phyloP scores from a whole-genome alignment of 2,888 invertebrate species.

The Neoascia interrupta region DNA sequence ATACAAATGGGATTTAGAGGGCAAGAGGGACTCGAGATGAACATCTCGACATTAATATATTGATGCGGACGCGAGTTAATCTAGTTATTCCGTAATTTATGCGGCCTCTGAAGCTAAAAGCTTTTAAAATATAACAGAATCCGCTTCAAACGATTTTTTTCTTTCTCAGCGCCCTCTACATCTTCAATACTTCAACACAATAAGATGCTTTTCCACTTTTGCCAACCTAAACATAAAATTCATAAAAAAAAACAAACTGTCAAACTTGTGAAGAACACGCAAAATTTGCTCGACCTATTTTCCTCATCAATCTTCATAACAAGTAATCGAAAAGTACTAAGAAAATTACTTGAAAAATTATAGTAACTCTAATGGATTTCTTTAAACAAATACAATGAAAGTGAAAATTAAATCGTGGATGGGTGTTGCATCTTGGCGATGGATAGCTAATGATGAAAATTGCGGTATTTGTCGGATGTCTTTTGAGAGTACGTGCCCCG shows the following conservation, averaged over 20 bases:
- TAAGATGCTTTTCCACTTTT: no score
- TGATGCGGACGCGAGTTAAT: not conserved
- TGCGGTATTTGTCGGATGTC: slow-evolving; percentile 99
- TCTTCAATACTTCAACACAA: no score
- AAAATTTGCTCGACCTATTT: slow-evolving; percentile 61
- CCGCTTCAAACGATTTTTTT: no score
- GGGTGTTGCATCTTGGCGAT: slow-evolving; percentile 98
- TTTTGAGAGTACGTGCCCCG: slow-evolving; percentile 98
- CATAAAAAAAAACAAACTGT: no score
- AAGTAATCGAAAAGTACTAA: slow-evolving; percentile 33
- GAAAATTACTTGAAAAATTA: no score
- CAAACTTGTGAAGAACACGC: slow-evolving; percentile 28
- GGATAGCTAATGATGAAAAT: slow-evolving; percentile 99
- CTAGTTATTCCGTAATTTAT: not conserved
- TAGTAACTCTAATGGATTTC: slow-evolving; percentile 61
- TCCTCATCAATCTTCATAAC: slow-evolving; percentile 50
- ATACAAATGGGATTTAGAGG: no score
- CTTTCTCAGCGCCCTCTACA: no score
- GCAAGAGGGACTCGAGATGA: not conserved
- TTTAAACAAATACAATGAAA: slow-evolving; percentile 75
- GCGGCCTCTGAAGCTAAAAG: not conserved
- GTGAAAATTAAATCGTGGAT: slow-evolving; percentile 85
- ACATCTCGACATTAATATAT: not conserved
- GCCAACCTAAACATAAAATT: no score
- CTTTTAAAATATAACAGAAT: no score